Conservation (phyloP, 2,888 invertebrate genomes). For the Athrips mouffetella region DNA sequence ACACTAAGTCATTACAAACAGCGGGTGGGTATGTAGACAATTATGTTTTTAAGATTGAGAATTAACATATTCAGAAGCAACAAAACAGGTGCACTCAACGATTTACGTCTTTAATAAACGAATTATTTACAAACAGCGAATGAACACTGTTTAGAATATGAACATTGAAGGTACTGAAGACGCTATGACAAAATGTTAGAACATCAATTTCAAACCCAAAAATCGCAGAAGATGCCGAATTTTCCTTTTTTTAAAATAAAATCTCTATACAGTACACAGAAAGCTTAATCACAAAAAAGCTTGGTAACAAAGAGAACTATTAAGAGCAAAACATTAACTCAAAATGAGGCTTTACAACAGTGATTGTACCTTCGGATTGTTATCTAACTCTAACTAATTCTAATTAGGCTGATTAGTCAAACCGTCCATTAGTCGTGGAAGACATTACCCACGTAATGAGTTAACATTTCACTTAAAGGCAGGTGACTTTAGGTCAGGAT, state of each 20-base stretch:
- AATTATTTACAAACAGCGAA: too few species aligned
- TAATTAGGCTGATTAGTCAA: constrained; percentile 41
- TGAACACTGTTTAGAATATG: too few species aligned
- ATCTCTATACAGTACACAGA: neutral
- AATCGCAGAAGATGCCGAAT: too few species aligned
- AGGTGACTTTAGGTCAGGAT: constrained; percentile 1
- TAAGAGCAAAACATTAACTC: constrained; percentile 15
- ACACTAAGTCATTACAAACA: neutral
- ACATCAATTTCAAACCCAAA: too few species aligned
- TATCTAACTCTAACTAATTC: constrained; percentile 41
- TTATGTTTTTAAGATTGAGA: too few species aligned
- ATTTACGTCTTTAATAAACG: too few species aligned
- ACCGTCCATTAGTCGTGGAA: constrained; percentile 30
- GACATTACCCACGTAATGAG: constrained; percentile 22
- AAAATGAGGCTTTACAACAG: neutral
- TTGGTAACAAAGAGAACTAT: constrained; percentile 10
- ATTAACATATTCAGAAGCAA: too few species aligned
- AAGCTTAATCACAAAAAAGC: neutral
- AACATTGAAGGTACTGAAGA: too few species aligned
- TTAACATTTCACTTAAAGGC: constrained; percentile 17
- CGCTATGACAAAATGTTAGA: too few species aligned
- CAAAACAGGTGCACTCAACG: too few species aligned
- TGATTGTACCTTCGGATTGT: constrained; percentile 16
- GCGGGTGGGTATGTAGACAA: too few species aligned
- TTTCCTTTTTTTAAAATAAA: too few species aligned